phyloP scores from a whole-genome alignment of 2,888 invertebrate genomes.

The Halictus ligatus region DNA sequence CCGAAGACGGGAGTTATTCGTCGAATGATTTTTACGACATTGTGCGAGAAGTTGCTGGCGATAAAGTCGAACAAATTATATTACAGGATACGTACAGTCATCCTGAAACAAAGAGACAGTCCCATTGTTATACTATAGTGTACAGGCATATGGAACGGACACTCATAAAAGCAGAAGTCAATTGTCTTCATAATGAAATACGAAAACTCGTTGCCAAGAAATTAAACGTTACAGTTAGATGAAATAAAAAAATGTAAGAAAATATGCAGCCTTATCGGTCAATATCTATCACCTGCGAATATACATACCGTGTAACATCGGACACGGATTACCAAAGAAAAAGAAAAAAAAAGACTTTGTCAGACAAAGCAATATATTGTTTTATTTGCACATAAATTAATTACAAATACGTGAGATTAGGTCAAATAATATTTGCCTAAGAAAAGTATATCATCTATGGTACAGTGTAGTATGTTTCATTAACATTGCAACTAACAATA shows the following conservation, averaged over 20 bases:
- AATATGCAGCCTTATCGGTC: slow-evolving; percentile 21
- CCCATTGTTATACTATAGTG: slow-evolving; percentile 96
- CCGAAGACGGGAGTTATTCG: slow-evolving; percentile 88
- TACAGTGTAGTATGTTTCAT: slow-evolving; percentile 55
- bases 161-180: slow-evolving; percentile 94
- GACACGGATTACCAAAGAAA: neutral
- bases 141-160: slow-evolving; percentile 97
- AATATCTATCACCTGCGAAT: neutral
- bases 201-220: slow-evolving; percentile 85
- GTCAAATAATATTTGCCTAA: slow-evolving; percentile 75
- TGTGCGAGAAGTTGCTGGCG: slow-evolving; percentile 94
- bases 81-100: slow-evolving; percentile 94
- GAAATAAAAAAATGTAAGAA: slow-evolving; percentile 7
- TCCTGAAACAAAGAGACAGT: slow-evolving; percentile 92
- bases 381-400: slow-evolving; percentile 79
- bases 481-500: slow-evolving; percentile 70
- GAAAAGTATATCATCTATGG: slow-evolving; percentile 72
- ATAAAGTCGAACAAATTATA: slow-evolving; percentile 96
- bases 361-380: slow-evolving; percentile 78
- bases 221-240: slow-evolving; percentile 72
- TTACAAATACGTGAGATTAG: slow-evolving; percentile 78
- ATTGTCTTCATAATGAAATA: slow-evolving; percentile 92
- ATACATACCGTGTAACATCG: neutral
- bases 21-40: slow-evolving; percentile 96
- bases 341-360: slow-evolving; percentile 25